Evolutionary conservation across 2,888 invertebrate species (phyloP), one percentile per base, ranked within the genome.

Genomic region (Cantharis rustica): DNA sequence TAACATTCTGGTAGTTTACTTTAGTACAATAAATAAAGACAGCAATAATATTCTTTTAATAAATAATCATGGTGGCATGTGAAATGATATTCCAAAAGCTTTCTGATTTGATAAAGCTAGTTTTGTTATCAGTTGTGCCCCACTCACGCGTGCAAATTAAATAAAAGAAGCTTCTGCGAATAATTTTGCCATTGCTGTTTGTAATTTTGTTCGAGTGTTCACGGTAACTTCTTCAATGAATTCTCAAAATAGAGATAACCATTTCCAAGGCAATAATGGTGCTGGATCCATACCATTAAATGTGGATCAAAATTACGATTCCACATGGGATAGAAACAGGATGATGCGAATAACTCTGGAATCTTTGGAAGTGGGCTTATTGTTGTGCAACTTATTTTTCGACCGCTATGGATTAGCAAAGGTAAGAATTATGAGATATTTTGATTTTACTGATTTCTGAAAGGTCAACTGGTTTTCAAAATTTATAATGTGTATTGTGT

Each of bases 371-470:
- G 61, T 79, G 5, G 76, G 73, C 13, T 72, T 81, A 20, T 61
- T 71, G 17, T 47, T 79, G 16, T 76, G 73, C 27, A 81, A 80
- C 69, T 69, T 61, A 3, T 79, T 73, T 68, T 70, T 76, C 5
- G 69, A 13, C 10, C 16, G 27, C 13, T 88, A 88, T 79, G 87
- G 80, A 68, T 86, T 7, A 78, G 86, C 68, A 86, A 88, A 16
- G 88, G 89, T 80, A 88, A 87, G 79, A 83, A 87, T 10, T 27
- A 27, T 27, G 10, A 23, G 23, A 23, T 23, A 9, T 23, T 9
- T 23, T 23, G 23, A 9, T 20, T 20, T 20, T 4, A 20, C 20
- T 20, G n/a, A n/a, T 20, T 20, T 20, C 7, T 20, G 20, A 20
- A 4, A 20, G 5, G n/a, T n/a, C n/a, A n/a, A n/a, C n/a, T n/a